These are phyloP conservation scores for Bombus consobrinus DNA, from an alignment of 1,140 invertebrate species.

Conservation along the genomic window DNA sequence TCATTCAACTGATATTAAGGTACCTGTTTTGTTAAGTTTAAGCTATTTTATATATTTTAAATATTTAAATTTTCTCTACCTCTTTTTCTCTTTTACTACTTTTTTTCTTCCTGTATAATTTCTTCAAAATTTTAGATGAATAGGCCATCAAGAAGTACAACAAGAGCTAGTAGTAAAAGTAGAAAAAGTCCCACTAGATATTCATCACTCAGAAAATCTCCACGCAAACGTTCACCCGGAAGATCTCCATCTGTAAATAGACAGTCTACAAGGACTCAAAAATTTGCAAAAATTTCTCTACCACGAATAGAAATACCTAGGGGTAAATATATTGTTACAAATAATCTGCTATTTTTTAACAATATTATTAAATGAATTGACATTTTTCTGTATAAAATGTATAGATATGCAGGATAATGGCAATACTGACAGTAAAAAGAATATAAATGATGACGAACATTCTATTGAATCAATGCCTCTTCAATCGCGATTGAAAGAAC, in stretches of 20 bases:
- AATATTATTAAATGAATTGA: background rate
- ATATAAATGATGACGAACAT: conserved; percentile 60
- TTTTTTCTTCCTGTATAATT: background rate
- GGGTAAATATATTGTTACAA: conserved; percentile 53
- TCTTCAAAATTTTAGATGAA: conserved; percentile 59
- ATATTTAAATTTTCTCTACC: background rate
- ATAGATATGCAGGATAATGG: conserved; percentile 29
- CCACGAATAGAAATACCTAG: conserved; percentile 67
- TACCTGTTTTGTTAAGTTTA: conserved; percentile 39
- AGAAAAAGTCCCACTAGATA: conserved; percentile 71
- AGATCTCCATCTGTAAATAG: conserved; percentile 56
- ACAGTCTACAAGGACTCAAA: conserved; percentile 66
- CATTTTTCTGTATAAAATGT: background rate
- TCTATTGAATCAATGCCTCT: conserved; percentile 66
- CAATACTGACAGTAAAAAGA: conserved; percentile 57
- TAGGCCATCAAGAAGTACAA: conserved; percentile 67
- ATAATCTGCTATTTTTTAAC: background rate
- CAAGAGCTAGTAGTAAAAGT: conserved; percentile 56
- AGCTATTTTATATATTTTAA: background rate
- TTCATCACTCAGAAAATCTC: conserved; percentile 68
- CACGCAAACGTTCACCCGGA: conserved; percentile 66
- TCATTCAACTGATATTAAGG: conserved; percentile 71
- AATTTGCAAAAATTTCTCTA: conserved; percentile 70
- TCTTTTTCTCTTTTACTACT: too few relatives aligned
- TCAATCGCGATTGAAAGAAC: conserved; percentile 70